Evolutionary conservation across 2,797 vertebrate genomes (phyloP).

Genomic region (Euthynnus affinis): DNA sequence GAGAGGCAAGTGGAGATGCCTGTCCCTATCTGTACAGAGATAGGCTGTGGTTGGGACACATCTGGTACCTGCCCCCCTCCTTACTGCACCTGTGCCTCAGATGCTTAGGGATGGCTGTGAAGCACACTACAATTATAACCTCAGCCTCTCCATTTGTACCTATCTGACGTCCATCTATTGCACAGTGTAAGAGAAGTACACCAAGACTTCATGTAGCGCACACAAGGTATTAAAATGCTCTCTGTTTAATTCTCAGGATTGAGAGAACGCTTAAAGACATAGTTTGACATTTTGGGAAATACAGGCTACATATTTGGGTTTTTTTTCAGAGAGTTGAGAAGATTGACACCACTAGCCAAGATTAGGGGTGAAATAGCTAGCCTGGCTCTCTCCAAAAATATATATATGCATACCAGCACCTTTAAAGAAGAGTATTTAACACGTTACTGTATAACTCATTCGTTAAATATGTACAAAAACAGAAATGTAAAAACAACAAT

Average conservation of each 20-base stretch:
- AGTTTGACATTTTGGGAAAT: neutral
- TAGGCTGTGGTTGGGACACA: constrained; percentile 71
- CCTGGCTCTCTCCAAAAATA: too few relatives aligned
- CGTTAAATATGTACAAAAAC: too few relatives aligned
- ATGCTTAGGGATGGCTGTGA: constrained; percentile 62
- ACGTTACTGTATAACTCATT: too few relatives aligned
- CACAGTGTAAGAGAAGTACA: constrained; percentile 16
- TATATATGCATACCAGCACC: too few relatives aligned
- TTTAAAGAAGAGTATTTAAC: too few relatives aligned
- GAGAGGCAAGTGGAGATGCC: constrained; percentile 73
- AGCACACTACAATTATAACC: constrained; percentile 56
- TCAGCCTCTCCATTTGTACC: constrained; percentile 53
- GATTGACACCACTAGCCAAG: too few relatives aligned
- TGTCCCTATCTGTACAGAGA: constrained; percentile 60
- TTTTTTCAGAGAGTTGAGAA: too few relatives aligned
- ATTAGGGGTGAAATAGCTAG: too few relatives aligned
- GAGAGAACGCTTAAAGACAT: neutral
- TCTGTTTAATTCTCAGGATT: neutral
- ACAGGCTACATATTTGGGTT: too few relatives aligned
- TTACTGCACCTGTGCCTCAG: constrained; percentile 73
- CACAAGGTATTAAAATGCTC: neutral
- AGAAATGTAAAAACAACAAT: too few relatives aligned
- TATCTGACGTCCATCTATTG: constrained; percentile 41
- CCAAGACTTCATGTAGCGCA: constrained; percentile 10
- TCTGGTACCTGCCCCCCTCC: constrained; percentile 74